Conservation (phyloP, 2,113 vertebrate species). For the Triplophysa rosa region DNA sequence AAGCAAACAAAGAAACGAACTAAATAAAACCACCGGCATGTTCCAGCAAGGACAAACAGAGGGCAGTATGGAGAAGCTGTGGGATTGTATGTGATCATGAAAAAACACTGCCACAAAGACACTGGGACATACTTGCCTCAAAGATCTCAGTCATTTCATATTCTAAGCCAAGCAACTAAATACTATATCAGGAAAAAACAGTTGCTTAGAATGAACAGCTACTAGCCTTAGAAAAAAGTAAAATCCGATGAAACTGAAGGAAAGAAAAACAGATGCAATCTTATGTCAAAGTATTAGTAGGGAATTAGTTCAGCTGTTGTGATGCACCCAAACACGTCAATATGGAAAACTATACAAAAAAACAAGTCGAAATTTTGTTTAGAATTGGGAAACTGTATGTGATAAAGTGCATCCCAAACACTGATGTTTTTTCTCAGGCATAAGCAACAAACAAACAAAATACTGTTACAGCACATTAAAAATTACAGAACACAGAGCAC, state of each 20-base stretch:
- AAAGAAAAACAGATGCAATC: not conserved
- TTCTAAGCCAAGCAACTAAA: not conserved
- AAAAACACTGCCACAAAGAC: slow-evolving; percentile 28
- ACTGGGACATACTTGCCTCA: slow-evolving; percentile 20
- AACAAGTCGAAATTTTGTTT: not conserved
- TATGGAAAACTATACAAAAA: not conserved
- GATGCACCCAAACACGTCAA: slow-evolving; percentile 1
- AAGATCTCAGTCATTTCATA: slow-evolving; percentile 3
- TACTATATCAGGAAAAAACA: slow-evolving; percentile 5
- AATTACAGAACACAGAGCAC: slow-evolving; percentile 36
- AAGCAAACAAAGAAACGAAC: not conserved
- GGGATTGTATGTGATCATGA: not conserved
- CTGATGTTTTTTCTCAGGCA: not conserved
- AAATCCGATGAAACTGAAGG: slow-evolving; percentile 41
- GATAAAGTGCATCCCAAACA: slow-evolving; percentile 23
- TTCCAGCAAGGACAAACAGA: slow-evolving; percentile 5
- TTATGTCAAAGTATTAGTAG: slow-evolving; percentile 3
- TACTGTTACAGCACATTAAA: not conserved
- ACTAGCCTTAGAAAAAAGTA: slow-evolving; percentile 27
- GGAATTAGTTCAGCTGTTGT: slow-evolving; percentile 3
- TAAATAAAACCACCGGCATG: not conserved
- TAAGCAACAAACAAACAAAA: not conserved
- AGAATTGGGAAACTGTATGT: not conserved
- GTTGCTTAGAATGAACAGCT: slow-evolving; percentile 7
- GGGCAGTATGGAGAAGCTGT: slow-evolving; percentile 26